These are phyloP conservation scores for Ceratosolen solmsi DNA, from an alignment of 1,140 invertebrate genomes.

Conservation along the genomic window DNA sequence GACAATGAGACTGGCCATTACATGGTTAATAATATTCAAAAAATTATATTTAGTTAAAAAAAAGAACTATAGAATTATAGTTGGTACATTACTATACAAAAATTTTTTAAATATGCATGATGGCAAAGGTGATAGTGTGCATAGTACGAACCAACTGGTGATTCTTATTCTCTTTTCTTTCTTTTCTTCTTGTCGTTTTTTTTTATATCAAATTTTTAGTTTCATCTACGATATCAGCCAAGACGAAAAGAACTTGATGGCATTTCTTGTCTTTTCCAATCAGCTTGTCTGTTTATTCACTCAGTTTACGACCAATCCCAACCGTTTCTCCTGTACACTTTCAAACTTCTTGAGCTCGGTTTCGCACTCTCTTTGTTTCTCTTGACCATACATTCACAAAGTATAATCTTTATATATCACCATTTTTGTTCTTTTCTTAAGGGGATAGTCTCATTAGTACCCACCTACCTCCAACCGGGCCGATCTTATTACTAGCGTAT, in stretches of 20 bases:
- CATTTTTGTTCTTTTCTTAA: slow-evolving; percentile 22
- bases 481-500: slow-evolving; percentile 60
- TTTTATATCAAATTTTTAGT: slow-evolving; percentile 44
- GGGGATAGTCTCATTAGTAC: slow-evolving; percentile 68
- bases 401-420: slow-evolving; percentile 21
- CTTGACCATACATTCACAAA: slow-evolving; percentile 34
- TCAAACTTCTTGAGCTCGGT: background rate
- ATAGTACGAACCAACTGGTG: no score
- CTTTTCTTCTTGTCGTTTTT: slow-evolving; percentile 28
- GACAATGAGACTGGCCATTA: no score
- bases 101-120: no score
- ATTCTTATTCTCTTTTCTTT: slow-evolving; percentile 4
- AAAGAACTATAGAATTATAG: no score
- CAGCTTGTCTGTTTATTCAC: slow-evolving; percentile 61
- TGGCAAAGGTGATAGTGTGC: no score
- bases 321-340: slow-evolving; percentile 53
- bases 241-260: slow-evolving; percentile 11
- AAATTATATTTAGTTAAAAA: no score
- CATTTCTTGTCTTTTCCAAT: slow-evolving; percentile 50
- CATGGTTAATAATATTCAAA: no score
- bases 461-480: slow-evolving; percentile 62
- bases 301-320: slow-evolving; percentile 65
- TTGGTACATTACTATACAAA: no score
- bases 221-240: slow-evolving; percentile 53
- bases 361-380: slow-evolving; percentile 29